Percentiles rank a stretch among this genome's conserved stretches.
These are phyloP conservation scores for Ariopsis seemanni DNA, from an alignment of 2,113 vertebrate genomes.

Conservation along the genomic window DNA sequence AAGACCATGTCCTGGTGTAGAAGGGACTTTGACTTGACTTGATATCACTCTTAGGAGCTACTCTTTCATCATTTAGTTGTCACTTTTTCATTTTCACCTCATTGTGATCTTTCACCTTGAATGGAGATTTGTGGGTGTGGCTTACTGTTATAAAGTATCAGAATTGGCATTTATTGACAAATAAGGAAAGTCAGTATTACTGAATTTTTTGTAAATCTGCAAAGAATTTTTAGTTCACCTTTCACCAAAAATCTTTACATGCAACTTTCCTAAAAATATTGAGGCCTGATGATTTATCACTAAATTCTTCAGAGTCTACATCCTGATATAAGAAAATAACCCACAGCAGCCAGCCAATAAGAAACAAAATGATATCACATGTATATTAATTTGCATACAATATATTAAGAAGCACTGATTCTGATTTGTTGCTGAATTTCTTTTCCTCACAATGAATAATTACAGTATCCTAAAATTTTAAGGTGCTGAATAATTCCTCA, in stretches of 20 bases:
- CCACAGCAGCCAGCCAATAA: not conserved
- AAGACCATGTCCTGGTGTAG: too few relatives aligned
- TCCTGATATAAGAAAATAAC: not conserved
- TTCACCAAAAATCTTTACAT: not conserved
- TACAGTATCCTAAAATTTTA: not conserved
- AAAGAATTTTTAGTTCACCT: not conserved
- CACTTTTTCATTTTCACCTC: not conserved
- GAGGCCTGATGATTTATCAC: not conserved
- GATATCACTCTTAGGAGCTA: too few relatives aligned
- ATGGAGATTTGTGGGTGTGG: not conserved
- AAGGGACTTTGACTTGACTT: too few relatives aligned
- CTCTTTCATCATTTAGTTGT: not conserved
- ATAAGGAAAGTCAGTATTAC: not conserved
- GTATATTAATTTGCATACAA: not conserved
- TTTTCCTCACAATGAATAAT: not conserved
- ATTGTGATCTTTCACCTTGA: not conserved
- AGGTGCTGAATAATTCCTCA: not conserved
- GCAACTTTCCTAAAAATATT: not conserved
- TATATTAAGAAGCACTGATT: not conserved
- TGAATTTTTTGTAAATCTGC: not conserved
- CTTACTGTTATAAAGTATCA: not conserved
- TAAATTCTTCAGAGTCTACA: not conserved
- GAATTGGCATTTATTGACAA: not conserved
- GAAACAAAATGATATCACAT: not conserved
- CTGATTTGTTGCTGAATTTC: not conserved